Conservation (phyloP, 1,140 invertebrate genomes). For the Penaeus japonicus region DNA sequence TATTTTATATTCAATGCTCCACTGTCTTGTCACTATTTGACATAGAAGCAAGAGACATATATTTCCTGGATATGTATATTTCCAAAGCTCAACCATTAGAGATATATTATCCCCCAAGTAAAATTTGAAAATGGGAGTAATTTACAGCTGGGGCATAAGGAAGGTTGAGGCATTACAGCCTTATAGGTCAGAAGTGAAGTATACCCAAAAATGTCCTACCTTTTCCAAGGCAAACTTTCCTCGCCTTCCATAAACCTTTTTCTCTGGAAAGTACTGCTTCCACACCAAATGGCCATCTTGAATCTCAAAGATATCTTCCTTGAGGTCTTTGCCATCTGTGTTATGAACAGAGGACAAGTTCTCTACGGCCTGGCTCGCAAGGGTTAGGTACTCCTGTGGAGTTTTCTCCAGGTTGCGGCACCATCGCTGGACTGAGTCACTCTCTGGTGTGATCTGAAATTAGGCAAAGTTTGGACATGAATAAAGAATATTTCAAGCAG, state of each 20-base stretch:
- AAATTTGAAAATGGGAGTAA: no score
- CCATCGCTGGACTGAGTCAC: conserved; percentile 7
- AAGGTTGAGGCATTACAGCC: no score
- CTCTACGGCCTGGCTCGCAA: neutral
- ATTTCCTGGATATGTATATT: no score
- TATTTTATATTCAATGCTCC: no score
- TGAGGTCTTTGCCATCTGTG: neutral
- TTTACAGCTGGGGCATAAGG: no score
- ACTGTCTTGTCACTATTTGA: no score
- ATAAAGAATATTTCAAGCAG: no score
- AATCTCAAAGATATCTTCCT: conserved; percentile 30
- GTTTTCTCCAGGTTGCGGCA: neutral
- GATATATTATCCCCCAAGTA: no score
- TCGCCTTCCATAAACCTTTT: conserved; percentile 6
- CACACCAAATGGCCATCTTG: conserved; percentile 17
- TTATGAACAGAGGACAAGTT: neutral
- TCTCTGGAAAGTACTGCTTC: conserved; percentile 35
- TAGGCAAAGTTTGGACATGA: neutral
- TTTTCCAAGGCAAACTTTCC: conserved; percentile 38
- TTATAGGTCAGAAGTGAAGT: no score
- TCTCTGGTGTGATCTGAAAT: neutral
- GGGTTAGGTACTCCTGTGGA: conserved; percentile 7
- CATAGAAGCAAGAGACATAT: no score
- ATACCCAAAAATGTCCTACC: neutral
- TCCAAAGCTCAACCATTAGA: no score